These are phyloP conservation scores for Gambelia wislizenii DNA, from an alignment of 2,797 vertebrate genomes.

Conservation along the genomic window DNA sequence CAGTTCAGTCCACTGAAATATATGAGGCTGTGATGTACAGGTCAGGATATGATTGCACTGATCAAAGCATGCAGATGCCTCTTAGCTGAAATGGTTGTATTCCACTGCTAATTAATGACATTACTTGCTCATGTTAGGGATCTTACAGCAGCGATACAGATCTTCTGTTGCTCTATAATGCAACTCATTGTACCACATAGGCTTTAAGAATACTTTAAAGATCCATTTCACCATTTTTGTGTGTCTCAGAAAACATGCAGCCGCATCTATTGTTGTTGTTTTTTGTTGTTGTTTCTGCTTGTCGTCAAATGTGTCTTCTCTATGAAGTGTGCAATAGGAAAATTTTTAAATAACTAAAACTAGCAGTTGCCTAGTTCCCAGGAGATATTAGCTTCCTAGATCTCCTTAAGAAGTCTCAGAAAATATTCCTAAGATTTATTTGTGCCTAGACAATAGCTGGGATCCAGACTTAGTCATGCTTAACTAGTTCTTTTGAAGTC, in stretches of 20 bases:
- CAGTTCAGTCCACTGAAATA: not conserved
- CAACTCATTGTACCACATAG: not conserved
- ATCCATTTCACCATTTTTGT: not conserved
- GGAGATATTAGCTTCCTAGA: no score
- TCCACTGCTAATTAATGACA: not conserved
- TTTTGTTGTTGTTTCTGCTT: not conserved
- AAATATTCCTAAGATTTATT: not conserved
- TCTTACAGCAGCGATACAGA: slow-evolving; percentile 14
- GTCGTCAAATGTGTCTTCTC: not conserved
- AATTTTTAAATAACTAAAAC: not conserved
- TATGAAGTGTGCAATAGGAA: not conserved
- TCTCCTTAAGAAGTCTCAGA: not conserved
- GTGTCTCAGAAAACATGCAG: not conserved
- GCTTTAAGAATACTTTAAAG: not conserved
- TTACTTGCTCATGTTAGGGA: not conserved
- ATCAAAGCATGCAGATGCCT: not conserved
- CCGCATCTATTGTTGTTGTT: not conserved
- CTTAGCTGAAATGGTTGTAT: not conserved
- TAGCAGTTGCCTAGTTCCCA: not conserved
- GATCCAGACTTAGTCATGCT: not conserved
- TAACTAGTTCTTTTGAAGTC: not conserved
- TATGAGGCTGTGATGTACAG: not conserved
- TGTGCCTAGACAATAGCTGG: not conserved
- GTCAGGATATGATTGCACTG: not conserved
- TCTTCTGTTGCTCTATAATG: not conserved